phyloP scores from a whole-genome alignment of 2,113 vertebrate species.

The Casuarius casuarius region DNA sequence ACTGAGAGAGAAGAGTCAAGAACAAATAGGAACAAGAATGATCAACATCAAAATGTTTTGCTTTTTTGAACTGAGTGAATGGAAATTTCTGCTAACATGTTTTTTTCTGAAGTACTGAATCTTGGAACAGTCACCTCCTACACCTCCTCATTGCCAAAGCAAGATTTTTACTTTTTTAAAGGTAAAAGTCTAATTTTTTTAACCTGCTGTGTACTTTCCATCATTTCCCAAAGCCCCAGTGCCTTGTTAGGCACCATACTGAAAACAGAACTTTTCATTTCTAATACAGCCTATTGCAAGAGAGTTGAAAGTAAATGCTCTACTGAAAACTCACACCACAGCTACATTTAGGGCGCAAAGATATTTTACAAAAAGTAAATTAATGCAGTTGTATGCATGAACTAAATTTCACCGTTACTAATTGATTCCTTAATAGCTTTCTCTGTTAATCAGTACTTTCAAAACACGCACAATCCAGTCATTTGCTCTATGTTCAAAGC shows the following conservation, averaged over 20 bases:
- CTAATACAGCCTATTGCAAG: neutral
- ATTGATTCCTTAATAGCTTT: conserved; percentile 26
- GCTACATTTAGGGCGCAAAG: neutral
- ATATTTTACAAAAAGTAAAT: conserved; percentile 11
- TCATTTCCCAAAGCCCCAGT: neutral
- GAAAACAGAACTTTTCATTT: neutral
- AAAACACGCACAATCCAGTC: neutral
- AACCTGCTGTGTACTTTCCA: neutral
- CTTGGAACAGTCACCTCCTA: neutral
- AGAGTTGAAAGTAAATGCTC: neutral
- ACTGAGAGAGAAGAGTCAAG: neutral
- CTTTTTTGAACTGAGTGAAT: neutral
- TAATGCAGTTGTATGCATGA: neutral
- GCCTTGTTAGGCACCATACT: neutral
- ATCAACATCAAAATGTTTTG: neutral
- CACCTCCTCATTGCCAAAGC: neutral
- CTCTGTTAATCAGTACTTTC: neutral
- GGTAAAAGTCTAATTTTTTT: neutral
- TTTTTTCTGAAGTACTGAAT: neutral
- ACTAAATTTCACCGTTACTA: neutral
- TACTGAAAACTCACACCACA: neutral
- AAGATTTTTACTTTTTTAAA: neutral
- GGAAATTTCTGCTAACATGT: neutral
- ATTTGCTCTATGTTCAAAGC: conserved; percentile 28
- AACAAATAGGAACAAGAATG: neutral